Conservation (phyloP, 2,888 invertebrate genomes). For the Orchesellides sinensis region DNA sequence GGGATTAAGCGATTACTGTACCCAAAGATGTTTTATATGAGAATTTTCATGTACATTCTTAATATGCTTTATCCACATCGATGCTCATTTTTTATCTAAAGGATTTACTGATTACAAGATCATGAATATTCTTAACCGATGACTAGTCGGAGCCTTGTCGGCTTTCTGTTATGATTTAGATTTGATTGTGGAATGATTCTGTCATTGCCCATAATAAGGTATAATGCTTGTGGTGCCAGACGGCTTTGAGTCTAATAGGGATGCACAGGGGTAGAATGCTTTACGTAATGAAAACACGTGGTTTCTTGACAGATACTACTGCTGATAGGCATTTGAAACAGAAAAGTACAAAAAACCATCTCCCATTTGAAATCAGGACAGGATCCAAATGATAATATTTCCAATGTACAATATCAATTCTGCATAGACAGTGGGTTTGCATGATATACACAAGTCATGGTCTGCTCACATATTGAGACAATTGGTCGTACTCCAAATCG, state of each 20-base stretch:
- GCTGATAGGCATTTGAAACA: too few species aligned
- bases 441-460: too few species aligned
- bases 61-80: too few species aligned
- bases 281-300: conserved; percentile 26
- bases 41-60: not conserved
- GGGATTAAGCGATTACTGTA: too few species aligned
- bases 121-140: conserved; percentile 16
- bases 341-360: conserved; percentile 1
- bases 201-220: conserved; percentile 43
- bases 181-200: conserved; percentile 51
- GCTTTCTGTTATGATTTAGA: conserved; percentile 31
- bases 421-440: too few species aligned
- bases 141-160: conserved; percentile 37
- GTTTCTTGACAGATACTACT: conserved; percentile 29
- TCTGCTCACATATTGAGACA: too few species aligned
- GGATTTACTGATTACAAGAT: conserved; percentile 39
- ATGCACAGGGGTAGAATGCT: not conserved
- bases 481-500: too few species aligned
- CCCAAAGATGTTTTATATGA: not conserved
- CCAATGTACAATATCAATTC: too few species aligned
- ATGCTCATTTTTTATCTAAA: not conserved
- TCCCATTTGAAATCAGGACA: not conserved
- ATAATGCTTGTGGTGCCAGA: conserved; percentile 54
- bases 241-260: conserved; percentile 19
- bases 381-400: conserved; percentile 33